Percentiles rank a stretch among this genome's conserved stretches.
Conservation (phyloP, 2,888 invertebrate species). For the Macrophya alboannulata region DNA sequence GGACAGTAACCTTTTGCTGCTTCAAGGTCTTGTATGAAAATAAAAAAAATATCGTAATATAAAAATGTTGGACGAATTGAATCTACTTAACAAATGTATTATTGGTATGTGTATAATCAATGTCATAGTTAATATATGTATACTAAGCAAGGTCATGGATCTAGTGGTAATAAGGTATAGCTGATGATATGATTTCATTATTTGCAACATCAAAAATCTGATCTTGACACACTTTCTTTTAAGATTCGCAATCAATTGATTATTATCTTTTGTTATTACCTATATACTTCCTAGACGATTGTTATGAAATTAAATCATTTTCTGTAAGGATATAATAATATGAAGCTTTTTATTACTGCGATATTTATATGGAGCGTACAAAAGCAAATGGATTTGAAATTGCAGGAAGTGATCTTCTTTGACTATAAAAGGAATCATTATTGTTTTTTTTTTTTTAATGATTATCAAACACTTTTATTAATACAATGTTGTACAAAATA, state of each 20-base stretch:
- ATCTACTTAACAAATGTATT: neutral
- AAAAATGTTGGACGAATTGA: neutral
- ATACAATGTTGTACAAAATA: constrained; percentile 51
- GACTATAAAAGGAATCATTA: neutral
- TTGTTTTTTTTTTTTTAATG: neutral
- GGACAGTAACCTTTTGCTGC: constrained; percentile 27
- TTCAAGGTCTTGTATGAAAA: neutral
- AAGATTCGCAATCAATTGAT: constrained; percentile 41
- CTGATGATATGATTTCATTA: constrained; percentile 48
- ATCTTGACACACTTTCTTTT: constrained; percentile 52
- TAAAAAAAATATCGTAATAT: neutral
- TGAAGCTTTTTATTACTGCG: too few relatives aligned
- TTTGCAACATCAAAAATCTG: constrained; percentile 49
- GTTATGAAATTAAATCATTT: neutral
- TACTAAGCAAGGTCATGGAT: constrained; percentile 34
- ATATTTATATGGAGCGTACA: too few relatives aligned
- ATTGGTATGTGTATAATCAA: constrained; percentile 11
- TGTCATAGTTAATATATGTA: constrained; percentile 37
- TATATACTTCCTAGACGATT: neutral
- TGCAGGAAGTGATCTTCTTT: neutral
- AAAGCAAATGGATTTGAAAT: neutral
- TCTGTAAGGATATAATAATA: too few relatives aligned
- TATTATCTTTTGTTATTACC: constrained; percentile 2
- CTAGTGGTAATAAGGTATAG: neutral
- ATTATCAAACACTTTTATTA: constrained; percentile 41